Evolutionary conservation across 2,888 invertebrate species (phyloP).

Genomic region (Entomobrya multifasciata): DNA sequence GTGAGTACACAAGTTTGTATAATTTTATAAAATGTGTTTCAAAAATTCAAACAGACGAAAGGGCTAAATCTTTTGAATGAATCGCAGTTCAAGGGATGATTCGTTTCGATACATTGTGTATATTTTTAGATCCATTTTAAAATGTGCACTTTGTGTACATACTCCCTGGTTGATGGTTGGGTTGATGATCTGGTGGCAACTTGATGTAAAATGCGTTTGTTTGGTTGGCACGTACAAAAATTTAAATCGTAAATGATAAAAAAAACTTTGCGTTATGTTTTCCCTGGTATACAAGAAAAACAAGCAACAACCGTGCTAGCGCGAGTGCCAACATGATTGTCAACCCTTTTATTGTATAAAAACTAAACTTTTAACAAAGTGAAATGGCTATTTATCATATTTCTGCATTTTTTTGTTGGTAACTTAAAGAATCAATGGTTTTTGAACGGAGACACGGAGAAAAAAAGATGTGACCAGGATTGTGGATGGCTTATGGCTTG

Average conservation of each 20-base stretch:
- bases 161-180: too few relatives aligned
- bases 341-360: slow-evolving; percentile 77
- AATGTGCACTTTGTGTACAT: too few relatives aligned
- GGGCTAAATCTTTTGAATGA: slow-evolving; percentile 53
- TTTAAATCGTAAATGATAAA: slow-evolving; percentile 36
- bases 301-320: slow-evolving; percentile 66
- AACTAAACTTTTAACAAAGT: slow-evolving; percentile 47
- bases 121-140: slow-evolving; percentile 19
- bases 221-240: slow-evolving; percentile 30
- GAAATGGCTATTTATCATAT: slow-evolving; percentile 79
- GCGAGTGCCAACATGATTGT: slow-evolving; percentile 73
- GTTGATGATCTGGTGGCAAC: slow-evolving; percentile 14
- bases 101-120: slow-evolving; percentile 54
- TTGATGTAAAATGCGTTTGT: slow-evolving; percentile 8
- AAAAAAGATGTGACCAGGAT: slow-evolving; percentile 41
- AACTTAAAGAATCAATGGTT: not conserved
- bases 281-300: slow-evolving; percentile 9
- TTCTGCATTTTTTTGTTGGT: slow-evolving; percentile 78
- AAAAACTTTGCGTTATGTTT: slow-evolving; percentile 31
- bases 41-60: slow-evolving; percentile 49
- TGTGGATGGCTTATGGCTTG: slow-evolving; percentile 53
- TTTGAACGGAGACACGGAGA: slow-evolving; percentile 5
- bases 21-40: too few relatives aligned
- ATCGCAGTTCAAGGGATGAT: slow-evolving; percentile 60
- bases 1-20: too few relatives aligned